phyloP scores from a whole-genome alignment of 2,113 vertebrate species.

The Vulpes ferrilata region DNA sequence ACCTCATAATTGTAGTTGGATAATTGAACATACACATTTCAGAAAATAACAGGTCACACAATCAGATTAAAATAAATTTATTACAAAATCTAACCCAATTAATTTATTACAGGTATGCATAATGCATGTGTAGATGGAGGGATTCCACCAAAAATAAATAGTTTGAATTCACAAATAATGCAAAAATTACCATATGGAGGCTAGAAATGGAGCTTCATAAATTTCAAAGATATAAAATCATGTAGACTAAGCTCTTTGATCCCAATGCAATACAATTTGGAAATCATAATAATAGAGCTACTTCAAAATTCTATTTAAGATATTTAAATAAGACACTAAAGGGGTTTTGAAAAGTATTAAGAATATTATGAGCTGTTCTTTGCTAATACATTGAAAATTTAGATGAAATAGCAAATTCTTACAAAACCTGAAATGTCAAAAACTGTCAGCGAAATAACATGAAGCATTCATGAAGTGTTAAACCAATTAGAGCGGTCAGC shows the following conservation, averaged over 20 bases:
- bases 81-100: neutral
- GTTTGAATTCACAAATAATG: neutral
- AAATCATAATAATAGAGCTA: slow-evolving; percentile 6
- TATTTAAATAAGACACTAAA: neutral
- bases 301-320: neutral
- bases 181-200: neutral
- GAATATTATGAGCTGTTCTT: neutral
- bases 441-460: neutral
- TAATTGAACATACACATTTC: neutral
- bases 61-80: neutral
- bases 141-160: neutral
- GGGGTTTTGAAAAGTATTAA: slow-evolving; percentile 28
- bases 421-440: slow-evolving; percentile 23
- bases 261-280: neutral
- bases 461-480: neutral
- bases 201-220: neutral
- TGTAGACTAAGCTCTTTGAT: neutral
- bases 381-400: neutral
- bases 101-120: neutral
- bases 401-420: neutral
- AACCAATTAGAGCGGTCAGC: neutral
- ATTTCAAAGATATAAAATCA: neutral
- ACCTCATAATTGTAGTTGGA: neutral
- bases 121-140: neutral
- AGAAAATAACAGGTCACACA: neutral